Evolutionary conservation across 2,888 invertebrate genomes (phyloP), one percentile per base, ranked within the genome.

Genomic region (Siphlonurus alternatus): DNA sequence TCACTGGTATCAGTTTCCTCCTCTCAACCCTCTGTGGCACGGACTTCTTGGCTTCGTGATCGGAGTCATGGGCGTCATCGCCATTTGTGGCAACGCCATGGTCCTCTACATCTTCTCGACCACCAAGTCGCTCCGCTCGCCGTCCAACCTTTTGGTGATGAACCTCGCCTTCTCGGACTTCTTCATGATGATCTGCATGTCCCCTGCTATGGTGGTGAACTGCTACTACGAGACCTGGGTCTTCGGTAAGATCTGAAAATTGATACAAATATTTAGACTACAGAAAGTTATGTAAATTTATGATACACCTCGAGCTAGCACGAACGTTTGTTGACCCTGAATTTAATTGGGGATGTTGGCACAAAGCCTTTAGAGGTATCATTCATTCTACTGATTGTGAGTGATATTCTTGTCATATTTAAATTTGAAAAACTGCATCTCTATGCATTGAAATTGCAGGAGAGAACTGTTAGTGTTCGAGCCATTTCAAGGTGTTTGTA

Each of bases 131-230:
- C 80, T 94, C 65, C 85, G 91, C 70, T 93, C 93, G 53, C 94
- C 94, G 61, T 92, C 94, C 68, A 95, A 95, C 76, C 80, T 95
- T 70, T 80, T 94, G 70, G 88, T 95, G 66, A 86, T 94, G 66
- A 95, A 95, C 78, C 81, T 95, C 72, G 94, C 94, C 53, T 85
- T 95, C 75, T 91, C 92, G 64, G 93, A 93, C 74, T 89, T 93
- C 73, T 81, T 87, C 68, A 93, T 93, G 88, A 93, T 93, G 92
- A 78, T 85, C 70, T 76, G 79, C 69, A 89, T 89, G 89, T 82
- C 87, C 71, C 88, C 89, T 62, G 81, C 89, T 68, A 90, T 91
- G 86, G 85, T 89, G 62, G 80, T 89, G 69, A 92, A 87, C 74
- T 90, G 91, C 74, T 90, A 89, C 74, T 79, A 87, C 71, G 89